A percentile compares a stretch with the other conserved stretches of the same genome.
Conservation (phyloP, 2,113 vertebrate species). For the Arizona elegans region DNA sequence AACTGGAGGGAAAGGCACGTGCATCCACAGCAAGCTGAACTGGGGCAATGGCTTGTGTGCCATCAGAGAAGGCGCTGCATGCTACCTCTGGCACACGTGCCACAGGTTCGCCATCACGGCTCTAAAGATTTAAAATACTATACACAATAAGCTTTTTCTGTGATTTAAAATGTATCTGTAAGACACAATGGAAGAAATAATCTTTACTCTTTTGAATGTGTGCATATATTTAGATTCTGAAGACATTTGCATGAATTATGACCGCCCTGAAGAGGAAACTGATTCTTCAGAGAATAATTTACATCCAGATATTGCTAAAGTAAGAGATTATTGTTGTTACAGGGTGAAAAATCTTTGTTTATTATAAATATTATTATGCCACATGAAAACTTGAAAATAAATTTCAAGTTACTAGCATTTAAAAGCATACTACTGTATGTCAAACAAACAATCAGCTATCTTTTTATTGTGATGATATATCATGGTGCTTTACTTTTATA, state of each 20-base stretch:
- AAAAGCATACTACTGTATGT: background rate
- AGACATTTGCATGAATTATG: constrained; percentile 73
- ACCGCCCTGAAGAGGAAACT: constrained; percentile 77
- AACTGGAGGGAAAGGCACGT: no score
- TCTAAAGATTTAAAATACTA: constrained; percentile 22
- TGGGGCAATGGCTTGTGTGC: no score
- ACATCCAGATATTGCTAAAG: constrained; percentile 91
- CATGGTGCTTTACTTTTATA: background rate
- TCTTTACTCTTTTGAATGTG: background rate
- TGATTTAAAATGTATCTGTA: background rate
- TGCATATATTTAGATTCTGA: constrained; percentile 73
- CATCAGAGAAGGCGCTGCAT: no score
- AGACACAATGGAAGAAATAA: background rate
- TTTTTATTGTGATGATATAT: background rate
- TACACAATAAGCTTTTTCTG: background rate
- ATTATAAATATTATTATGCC: background rate
- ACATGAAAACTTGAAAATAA: background rate
- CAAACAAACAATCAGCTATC: no score
- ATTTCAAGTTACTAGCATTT: background rate
- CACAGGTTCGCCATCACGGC: no score
- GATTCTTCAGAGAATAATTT: constrained; percentile 83
- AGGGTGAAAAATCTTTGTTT: background rate
- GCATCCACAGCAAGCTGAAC: no score
- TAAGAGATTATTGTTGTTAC: constrained; percentile 53
- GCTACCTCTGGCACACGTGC: no score